These are phyloP conservation scores for Zonitis immaculata DNA, from an alignment of 2,888 invertebrate genomes.

Conservation along the genomic window DNA sequence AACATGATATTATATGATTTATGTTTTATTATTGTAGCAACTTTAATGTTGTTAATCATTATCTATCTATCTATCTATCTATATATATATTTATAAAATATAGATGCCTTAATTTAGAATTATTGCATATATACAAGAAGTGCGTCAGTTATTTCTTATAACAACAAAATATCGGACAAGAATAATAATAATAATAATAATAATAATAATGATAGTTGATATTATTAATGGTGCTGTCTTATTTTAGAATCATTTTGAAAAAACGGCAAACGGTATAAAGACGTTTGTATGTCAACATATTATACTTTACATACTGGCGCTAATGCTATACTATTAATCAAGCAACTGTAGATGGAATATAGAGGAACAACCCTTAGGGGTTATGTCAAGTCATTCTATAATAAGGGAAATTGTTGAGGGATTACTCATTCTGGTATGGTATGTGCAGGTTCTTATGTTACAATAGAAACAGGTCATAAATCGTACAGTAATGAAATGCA, in stretches of 20 bases:
- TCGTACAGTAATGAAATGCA: constrained; percentile 18
- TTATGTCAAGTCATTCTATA: background rate
- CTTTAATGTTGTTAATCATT: constrained; percentile 29
- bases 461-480: constrained; percentile 18
- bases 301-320: constrained; percentile 4
- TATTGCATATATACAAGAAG: constrained; percentile 2
- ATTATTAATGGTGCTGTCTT: constrained; percentile 5
- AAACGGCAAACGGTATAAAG: constrained; percentile 2
- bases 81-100: too few relatives aligned
- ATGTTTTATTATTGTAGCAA: constrained; percentile 29
- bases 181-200: too few relatives aligned
- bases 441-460: background rate
- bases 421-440: too few relatives aligned
- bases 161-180: background rate
- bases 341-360: background rate
- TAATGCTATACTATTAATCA: constrained; percentile 5
- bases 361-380: background rate
- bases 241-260: constrained; percentile 5
- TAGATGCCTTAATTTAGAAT: constrained; percentile 15
- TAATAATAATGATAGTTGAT: background rate
- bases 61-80: constrained; percentile 8
- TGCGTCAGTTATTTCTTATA: constrained; percentile 3
- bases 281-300: constrained; percentile 5
- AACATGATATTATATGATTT: constrained; percentile 34
- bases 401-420: background rate